Base-by-base conservation (phyloP, 2,797 vertebrate species). In the Anableps anableps region DNA sequence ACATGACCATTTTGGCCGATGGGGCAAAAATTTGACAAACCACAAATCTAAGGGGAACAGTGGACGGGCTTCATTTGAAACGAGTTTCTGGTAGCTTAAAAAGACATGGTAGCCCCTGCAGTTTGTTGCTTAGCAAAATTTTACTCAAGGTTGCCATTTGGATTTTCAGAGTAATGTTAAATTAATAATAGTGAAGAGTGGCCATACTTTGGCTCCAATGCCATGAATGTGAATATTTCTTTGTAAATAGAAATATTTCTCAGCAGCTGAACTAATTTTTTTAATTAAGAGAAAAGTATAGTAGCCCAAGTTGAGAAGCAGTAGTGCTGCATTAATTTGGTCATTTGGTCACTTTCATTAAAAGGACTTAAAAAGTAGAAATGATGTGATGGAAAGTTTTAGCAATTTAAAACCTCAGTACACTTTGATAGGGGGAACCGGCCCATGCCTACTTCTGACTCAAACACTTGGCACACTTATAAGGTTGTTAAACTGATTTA, bases 401-500 rank as follows among this genome's bases (percentile, higher is more conserved):
- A 45, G 66, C 1, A 3, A 38, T 45, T 45, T 43, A n/a, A 43
- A 70, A n/a, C 26, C 5, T 45, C 1, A 14, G 11, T 70, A 26
- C 16, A 71, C 26, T 47, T 71, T 17, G 26, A 60, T 31, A 29
- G 10, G 0, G n/a, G 26, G 31, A 71, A 71, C 41, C 26, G 68
- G 14, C 68, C 68, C 68, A 71, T 45, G 68, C 41, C 68, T 71
- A 34, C 41, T 36, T 34, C 53, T 79, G 85, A 84, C 85, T 76
- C 77, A 84, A 75, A 84, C 87, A 83, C 41, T 38, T 83, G 83
- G 80, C 81, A 86, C 31, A 85, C 86, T 88, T 84, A 31, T 73
- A 75, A 73, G 9, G n/a, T 74, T 76, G 58, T 64, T 77, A 74
- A 81, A 86, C 23, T 58, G 66, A 66, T 78, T 80, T 81, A 73